Evolutionary conservation across 2,797 vertebrate genomes (phyloP), one percentile per base, ranked within the genome.

Genomic region (Pagetopsis macropterus): DNA sequence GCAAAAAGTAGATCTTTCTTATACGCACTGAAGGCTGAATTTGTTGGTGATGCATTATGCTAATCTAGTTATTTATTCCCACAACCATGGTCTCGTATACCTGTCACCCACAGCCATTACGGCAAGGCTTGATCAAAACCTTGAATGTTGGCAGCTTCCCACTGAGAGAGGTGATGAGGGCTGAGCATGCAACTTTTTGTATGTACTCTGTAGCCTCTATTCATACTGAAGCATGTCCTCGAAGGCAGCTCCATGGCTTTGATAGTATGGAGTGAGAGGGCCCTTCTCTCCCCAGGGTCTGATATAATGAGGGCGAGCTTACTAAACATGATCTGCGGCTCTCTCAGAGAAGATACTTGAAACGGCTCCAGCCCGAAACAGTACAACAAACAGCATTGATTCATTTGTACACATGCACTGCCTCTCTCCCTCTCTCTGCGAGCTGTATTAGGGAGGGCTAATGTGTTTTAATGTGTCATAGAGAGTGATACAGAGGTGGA

Each of bases 261-360:
- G 92, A 94, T 92, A 88, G 86, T 84, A 84, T 76, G 76, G 76
- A 90, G 90, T 72, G 84, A 90, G 86, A 88, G 87, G 84, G 84
- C 77, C 84, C 65, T 75, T 73, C 79, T 85, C 84, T 94, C 92
- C 92, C 91, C 88, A 71, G 90, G 91, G 93, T 87, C 91, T 90
- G 83, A 89, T 88, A 93, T 93, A 93, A 94, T 92, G 93, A 94
- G 90, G 83, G 84, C 59, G 71, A 91, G 92, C 87, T 89, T 86
- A 91, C 92, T 84, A 91, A 92, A 93, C 88, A 90, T 88, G 91
- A 94, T 92, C 84, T 86, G 86, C 65, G 14, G 88, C 86, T 83
- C 88, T 83, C 85, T 85, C 83, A 84, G 89, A 92, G 84, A 82
- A 79, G 81, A 75, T 84, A 76, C 92, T 90, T 85, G 85, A 91